phyloP scores from a whole-genome alignment of 2,888 invertebrate species.

The Erebia epiphron region DNA sequence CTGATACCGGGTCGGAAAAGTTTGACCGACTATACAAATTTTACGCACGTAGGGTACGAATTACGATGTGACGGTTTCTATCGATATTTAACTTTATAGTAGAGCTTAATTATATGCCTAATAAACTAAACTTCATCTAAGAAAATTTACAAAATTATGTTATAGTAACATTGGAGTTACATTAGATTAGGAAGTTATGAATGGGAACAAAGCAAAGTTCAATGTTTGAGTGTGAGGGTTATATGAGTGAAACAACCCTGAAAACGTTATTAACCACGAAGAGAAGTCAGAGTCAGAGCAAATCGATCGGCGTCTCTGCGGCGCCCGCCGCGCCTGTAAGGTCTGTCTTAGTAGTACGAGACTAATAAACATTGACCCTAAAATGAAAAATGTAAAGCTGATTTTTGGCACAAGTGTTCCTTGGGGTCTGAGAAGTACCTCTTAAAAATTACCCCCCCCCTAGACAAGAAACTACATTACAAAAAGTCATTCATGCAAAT shows the following conservation, averaged over 20 bases:
- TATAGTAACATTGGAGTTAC: neutral
- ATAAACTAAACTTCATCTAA: neutral
- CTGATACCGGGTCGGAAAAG: no score
- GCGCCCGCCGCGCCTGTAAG: conserved; percentile 51
- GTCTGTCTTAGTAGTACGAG: no score
- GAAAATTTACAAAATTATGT: neutral
- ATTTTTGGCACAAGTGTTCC: no score
- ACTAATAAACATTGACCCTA: no score
- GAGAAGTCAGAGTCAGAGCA: conserved; percentile 50
- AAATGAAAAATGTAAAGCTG: no score
- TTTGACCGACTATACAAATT: no score
- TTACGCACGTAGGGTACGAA: no score
- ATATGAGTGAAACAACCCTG: conserved; percentile 51
- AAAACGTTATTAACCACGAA: conserved; percentile 69
- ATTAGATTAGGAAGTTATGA: neutral
- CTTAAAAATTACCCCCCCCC: no score
- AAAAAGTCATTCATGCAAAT: no score
- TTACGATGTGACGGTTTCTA: neutral
- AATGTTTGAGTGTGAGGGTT: neutral
- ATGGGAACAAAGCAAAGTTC: neutral
- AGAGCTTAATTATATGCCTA: neutral
- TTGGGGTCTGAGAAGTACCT: no score
- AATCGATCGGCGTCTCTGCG: conserved; percentile 73
- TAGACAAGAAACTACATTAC: no score
- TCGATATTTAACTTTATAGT: neutral